Conservation (phyloP, 2,888 invertebrate genomes). For the Lasioglossum marginatum region DNA sequence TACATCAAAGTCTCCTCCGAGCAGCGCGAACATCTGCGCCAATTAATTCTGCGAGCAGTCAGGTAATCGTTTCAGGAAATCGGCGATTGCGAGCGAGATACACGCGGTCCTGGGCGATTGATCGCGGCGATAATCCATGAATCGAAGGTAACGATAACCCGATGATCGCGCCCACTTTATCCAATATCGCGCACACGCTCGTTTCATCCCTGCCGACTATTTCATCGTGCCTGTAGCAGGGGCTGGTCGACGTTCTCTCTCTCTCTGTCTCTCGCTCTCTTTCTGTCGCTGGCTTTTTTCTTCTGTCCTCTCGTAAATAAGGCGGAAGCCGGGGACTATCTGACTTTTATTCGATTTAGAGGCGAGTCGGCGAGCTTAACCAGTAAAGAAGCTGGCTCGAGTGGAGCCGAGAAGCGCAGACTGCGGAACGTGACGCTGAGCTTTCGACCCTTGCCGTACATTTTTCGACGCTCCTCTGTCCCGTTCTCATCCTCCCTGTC, state of each 20-base stretch:
- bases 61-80: conserved; percentile 20
- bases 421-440: conserved; percentile 57
- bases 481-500: conserved; percentile 13
- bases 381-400: conserved; percentile 63
- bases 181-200: conserved; percentile 54
- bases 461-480: conserved; percentile 56
- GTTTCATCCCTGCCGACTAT: neutral
- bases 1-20: neutral
- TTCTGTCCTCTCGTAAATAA: conserved; percentile 74
- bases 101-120: conserved; percentile 24
- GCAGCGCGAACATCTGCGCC: neutral
- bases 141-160: conserved; percentile 50
- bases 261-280: neutral
- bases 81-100: conserved; percentile 6
- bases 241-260: neutral
- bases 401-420: conserved; percentile 58
- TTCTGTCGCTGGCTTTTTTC: conserved; percentile 27
- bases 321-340: conserved; percentile 63
- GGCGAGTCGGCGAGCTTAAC: conserved; percentile 66
- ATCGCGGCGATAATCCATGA: conserved; percentile 49
- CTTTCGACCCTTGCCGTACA: conserved; percentile 54
- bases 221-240: conserved; percentile 2
- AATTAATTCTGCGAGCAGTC: conserved; percentile 34
- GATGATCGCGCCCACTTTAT: conserved; percentile 56
- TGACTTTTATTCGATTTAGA: conserved; percentile 80